Evolutionary conservation across 2,888 invertebrate genomes (phyloP).

Genomic region (Lamellibrachia columna): DNA sequence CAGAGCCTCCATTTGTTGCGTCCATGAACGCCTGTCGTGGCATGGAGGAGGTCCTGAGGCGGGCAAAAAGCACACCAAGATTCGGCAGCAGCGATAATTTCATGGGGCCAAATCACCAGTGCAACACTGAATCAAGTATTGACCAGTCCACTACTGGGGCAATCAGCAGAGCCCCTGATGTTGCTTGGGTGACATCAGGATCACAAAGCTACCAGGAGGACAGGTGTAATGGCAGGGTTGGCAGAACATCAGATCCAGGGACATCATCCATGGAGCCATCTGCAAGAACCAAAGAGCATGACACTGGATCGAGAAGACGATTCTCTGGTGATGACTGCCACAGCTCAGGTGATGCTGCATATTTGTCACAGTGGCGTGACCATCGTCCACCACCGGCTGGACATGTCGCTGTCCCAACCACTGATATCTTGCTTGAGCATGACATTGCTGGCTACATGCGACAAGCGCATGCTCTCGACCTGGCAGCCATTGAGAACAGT

Average conservation of each 20-base stretch:
- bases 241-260: background rate
- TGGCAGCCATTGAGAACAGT: background rate
- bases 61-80: background rate
- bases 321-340: background rate
- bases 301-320: background rate
- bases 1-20: background rate
- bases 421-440: background rate
- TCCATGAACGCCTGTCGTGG: background rate
- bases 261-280: background rate
- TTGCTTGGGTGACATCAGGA: background rate
- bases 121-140: background rate
- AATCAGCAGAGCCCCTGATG: background rate
- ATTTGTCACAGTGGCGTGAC: background rate
- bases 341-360: background rate
- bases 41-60: background rate
- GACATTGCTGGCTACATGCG: background rate
- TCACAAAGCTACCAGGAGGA: background rate
- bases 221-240: background rate
- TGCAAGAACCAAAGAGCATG: background rate
- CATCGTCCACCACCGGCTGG: background rate
- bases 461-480: background rate
- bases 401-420: background rate
- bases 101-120: background rate
- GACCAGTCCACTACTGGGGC: background rate
- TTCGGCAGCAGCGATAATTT: background rate